Evolutionary conservation across 2,888 invertebrate genomes (phyloP), one percentile per base, ranked within the genome.

Genomic region (Deladenus siricidicola): DNA sequence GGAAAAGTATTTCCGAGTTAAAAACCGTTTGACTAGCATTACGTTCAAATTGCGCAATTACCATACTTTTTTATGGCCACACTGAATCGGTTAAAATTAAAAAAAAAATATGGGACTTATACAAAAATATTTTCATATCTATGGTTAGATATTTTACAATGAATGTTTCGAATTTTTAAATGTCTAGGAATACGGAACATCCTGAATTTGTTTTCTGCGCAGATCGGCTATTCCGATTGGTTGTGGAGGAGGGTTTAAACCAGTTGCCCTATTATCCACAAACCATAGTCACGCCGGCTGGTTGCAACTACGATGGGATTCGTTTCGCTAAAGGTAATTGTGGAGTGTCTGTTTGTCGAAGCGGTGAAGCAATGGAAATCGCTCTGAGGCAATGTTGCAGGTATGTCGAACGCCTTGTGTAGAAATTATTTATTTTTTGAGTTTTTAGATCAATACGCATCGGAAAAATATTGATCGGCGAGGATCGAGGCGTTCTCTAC

Each of bases 171-270:
- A n/a, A n/a, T n/a, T n/a, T n/a, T n/a, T n/a, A n/a, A n/a, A n/a
- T n/a, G n/a, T n/a, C n/a, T n/a, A 96, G 94, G 80, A 89, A 88
- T 73, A 94, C 93, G 26, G 84, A 87, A 2, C 85, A 92, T 70
- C 90, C 89, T 82, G 96, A 98, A 81, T 98, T 98, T 80, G 93
- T 96, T 80, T 98, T 98, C 82, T 94, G 90, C 81, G 96, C 96
- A 0, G 98, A 98, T 81, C 86, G 98, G 67, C 83, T 98, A 81
- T 98, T 98, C 77, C 86, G 98, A 2, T 83, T 98, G 42, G 93
- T 98, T 0, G 93, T 98, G 64, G 98, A 98, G 80, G 96, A 96
- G 80, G 94, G 94, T 67, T 83, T 98, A 29, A 98, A 98, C 82
- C 92, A 92, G 79, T 82, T 94, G 58, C 96, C 98, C 0, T 96